These are phyloP conservation scores for Athripsodes cinereus DNA, from an alignment of 2,888 invertebrate species.

Conservation along the genomic window DNA sequence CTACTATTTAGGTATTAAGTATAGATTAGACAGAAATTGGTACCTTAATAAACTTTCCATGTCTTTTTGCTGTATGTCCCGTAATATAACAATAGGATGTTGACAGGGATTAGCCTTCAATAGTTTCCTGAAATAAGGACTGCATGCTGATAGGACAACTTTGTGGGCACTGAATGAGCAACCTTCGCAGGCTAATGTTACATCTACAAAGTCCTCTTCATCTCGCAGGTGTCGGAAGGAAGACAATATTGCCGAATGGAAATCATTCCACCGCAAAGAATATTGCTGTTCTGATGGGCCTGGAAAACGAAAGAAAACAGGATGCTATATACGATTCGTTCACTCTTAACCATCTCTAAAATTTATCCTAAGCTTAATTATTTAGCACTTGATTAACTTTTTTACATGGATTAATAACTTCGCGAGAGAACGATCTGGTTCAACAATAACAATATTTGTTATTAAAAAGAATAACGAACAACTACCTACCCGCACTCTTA, in stretches of 20 bases:
- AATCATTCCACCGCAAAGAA: constrained; percentile 92
- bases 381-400: no score
- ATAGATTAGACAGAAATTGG: no score
- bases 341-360: no score
- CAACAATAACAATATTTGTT: no score
- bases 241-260: constrained; percentile 84
- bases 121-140: constrained; percentile 83
- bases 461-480: no score
- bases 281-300: constrained; percentile 72
- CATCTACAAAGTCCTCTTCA: constrained; percentile 90
- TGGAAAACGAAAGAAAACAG: constrained; percentile 4
- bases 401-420: no score
- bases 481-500: no score
- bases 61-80: constrained; percentile 79
- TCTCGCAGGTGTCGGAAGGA: constrained; percentile 84
- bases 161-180: constrained; percentile 87
- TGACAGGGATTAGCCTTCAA: constrained; percentile 87
- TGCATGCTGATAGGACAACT: constrained; percentile 87
- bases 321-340: no score
- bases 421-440: no score
- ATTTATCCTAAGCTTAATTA: no score
- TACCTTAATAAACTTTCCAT: constrained; percentile 82
- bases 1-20: no score
- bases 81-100: constrained; percentile 82
- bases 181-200: constrained; percentile 86